Conservation (phyloP, 2,888 invertebrate genomes). For the Branchipolynoe longqiensis region DNA sequence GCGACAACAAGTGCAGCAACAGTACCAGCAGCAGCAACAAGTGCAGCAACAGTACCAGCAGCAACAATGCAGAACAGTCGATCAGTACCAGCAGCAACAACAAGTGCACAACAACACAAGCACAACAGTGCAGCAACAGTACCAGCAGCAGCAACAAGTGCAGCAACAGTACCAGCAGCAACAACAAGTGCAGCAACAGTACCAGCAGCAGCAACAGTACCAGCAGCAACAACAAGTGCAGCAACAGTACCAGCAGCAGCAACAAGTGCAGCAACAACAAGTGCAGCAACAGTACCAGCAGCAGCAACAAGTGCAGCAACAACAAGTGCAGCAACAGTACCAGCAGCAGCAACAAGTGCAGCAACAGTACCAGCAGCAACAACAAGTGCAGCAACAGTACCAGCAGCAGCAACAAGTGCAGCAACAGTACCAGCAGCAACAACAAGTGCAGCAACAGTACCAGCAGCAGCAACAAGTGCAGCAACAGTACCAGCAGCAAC, state of each 20-base stretch:
- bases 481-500: not conserved
- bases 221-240: no score
- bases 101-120: not conserved
- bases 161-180: no score
- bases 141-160: no score
- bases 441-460: not conserved
- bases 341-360: not conserved
- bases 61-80: no score
- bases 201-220: no score
- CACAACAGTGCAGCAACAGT: no score
- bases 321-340: no score
- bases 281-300: no score
- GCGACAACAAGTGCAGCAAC: not conserved
- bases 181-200: no score
- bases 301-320: no score
- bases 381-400: not conserved
- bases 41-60: not conserved
- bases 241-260: no score
- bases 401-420: not conserved
- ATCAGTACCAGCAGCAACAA: not conserved
- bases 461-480: not conserved
- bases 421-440: not conserved
- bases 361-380: not conserved
- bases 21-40: not conserved
- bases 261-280: no score